phyloP scores from a whole-genome alignment of 2,888 invertebrate genomes.

The Drosophila monieri region DNA sequence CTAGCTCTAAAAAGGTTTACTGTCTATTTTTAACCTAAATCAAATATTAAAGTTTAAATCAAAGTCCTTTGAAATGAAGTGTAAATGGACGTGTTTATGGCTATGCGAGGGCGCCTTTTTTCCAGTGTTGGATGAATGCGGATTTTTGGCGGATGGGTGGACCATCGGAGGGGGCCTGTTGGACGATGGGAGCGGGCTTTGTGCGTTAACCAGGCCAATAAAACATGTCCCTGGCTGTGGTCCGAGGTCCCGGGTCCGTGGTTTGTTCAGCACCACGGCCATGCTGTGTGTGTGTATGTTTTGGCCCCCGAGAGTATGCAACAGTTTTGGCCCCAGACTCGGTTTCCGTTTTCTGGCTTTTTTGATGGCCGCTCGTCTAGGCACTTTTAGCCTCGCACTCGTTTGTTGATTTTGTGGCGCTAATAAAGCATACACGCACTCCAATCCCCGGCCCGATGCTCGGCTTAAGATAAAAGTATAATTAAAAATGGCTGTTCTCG shows the following conservation, averaged over 20 bases:
- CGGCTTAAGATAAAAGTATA: slow-evolving; percentile 70
- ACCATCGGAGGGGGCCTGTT: slow-evolving; percentile 21
- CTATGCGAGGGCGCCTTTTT: slow-evolving; percentile 1
- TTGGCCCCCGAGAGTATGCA: slow-evolving; percentile 43
- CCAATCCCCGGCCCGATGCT: slow-evolving; percentile 35
- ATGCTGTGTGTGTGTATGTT: slow-evolving; percentile 5
- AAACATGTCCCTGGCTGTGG: slow-evolving; percentile 51
- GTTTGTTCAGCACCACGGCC: slow-evolving; percentile 14
- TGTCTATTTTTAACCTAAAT: neutral
- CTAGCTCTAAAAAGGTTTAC: neutral
- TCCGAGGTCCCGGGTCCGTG: slow-evolving; percentile 24
- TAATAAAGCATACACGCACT: slow-evolving; percentile 60
- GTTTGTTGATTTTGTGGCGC: slow-evolving; percentile 58
- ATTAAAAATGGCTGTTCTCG: slow-evolving; percentile 65
- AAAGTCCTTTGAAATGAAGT: neutral
- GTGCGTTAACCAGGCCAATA: slow-evolving; percentile 60
- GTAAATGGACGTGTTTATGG: neutral
- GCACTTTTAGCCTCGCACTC: slow-evolving; percentile 24
- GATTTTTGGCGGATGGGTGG: slow-evolving; percentile 11
- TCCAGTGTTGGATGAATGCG: slow-evolving; percentile 13
- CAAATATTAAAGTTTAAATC: neutral
- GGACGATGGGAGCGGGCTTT: slow-evolving; percentile 22
- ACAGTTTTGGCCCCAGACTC: slow-evolving; percentile 36
- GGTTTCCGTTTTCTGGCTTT: slow-evolving; percentile 18
- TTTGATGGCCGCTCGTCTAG: slow-evolving; percentile 28